Conservation (phyloP, 2,113 vertebrate species). For the Eulemur rufifrons region DNA sequence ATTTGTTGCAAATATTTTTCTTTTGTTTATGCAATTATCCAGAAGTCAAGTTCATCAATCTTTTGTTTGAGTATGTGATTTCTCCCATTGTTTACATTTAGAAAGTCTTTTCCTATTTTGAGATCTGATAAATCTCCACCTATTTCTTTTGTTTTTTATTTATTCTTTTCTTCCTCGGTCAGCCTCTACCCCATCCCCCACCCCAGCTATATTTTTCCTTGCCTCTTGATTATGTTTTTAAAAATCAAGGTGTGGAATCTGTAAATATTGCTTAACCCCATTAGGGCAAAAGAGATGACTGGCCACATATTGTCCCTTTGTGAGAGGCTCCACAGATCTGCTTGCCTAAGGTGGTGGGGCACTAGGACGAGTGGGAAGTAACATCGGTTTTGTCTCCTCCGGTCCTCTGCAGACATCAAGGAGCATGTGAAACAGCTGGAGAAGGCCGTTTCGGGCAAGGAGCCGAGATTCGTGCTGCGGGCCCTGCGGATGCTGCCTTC, state of each 20-base stretch:
- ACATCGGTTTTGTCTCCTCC: not conserved
- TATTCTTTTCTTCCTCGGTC: not conserved
- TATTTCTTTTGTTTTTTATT: not conserved
- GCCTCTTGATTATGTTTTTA: not conserved
- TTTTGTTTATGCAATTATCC: not conserved
- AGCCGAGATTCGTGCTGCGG: conserved; percentile 95
- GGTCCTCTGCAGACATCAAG: conserved; percentile 89
- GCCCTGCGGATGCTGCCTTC: conserved; percentile 94
- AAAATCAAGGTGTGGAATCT: not conserved
- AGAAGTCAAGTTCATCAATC: not conserved
- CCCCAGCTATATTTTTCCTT: not conserved
- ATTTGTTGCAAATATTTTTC: conserved; percentile 17
- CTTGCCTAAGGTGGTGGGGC: no score
- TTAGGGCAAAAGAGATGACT: not conserved
- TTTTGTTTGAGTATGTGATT: not conserved
- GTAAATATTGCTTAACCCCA: not conserved
- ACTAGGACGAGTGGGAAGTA: not conserved
- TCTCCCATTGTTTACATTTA: not conserved
- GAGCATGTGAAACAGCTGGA: conserved; percentile 99
- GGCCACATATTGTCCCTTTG: not conserved
- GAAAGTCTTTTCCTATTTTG: conserved; percentile 2
- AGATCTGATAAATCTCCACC: not conserved
- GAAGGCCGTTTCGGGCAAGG: conserved; percentile 96
- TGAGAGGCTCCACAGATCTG: not conserved
- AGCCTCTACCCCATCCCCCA: not conserved